Conservation (phyloP, 2,113 vertebrate genomes). For the Notiomystis cincta region DNA sequence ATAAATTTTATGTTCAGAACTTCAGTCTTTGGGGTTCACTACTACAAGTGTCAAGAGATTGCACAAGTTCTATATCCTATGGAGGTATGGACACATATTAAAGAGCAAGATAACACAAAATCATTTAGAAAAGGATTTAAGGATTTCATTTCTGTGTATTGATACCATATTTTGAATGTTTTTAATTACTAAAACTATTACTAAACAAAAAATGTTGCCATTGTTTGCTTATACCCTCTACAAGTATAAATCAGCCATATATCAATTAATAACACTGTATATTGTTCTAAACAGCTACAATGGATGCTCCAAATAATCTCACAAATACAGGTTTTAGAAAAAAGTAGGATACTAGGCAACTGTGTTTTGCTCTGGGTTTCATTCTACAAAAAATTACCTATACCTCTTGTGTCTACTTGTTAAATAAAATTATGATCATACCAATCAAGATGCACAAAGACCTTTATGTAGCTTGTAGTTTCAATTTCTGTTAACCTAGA, state of each 20-base stretch:
- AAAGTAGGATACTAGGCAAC: neutral
- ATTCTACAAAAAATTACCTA: neutral
- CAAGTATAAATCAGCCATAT: neutral
- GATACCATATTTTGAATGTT: neutral
- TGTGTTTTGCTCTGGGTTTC: neutral
- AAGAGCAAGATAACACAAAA: neutral
- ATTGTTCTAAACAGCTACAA: neutral
- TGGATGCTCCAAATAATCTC: neutral
- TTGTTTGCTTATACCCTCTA: neutral
- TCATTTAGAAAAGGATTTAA: rapidly evolving
- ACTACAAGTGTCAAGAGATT: neutral
- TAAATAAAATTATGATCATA: neutral
- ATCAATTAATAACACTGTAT: neutral
- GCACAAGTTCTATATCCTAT: neutral
- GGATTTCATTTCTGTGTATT: neutral
- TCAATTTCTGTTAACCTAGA: neutral
- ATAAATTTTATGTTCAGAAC: neutral
- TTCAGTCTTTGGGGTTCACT: neutral
- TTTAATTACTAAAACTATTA: neutral
- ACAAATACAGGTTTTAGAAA: neutral
- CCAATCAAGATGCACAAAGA: neutral
- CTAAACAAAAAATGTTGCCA: neutral
- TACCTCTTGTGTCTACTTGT: neutral
- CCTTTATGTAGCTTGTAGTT: neutral
- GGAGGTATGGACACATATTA: neutral